These are phyloP conservation scores for Ypsolopha scabrella DNA, from an alignment of 2,888 invertebrate genomes.

Conservation along the genomic window DNA sequence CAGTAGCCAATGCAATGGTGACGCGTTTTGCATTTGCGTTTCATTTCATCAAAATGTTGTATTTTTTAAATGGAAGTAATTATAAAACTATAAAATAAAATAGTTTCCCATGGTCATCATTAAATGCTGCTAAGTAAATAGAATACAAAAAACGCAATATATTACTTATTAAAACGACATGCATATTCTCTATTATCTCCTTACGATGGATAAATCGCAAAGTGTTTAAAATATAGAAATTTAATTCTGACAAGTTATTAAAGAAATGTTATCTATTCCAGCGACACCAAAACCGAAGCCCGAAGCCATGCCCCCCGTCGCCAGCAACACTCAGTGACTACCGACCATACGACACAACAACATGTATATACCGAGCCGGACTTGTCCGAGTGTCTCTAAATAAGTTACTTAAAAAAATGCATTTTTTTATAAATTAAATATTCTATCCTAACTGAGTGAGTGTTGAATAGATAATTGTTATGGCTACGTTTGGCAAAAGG, in stretches of 20 bases:
- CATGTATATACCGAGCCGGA: conserved; percentile 6
- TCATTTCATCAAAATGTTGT: too few species aligned
- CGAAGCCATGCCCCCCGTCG: conserved; percentile 22
- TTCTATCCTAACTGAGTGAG: not conserved
- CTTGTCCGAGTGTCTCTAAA: conserved; percentile 6
- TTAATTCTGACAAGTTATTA: not conserved
- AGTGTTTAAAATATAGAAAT: too few species aligned
- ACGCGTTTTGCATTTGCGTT: too few species aligned
- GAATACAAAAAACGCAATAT: too few species aligned
- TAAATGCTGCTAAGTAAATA: too few species aligned
- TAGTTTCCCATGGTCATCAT: too few species aligned
- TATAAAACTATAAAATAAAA: too few species aligned
- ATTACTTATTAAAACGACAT: too few species aligned
- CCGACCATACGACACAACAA: not conserved
- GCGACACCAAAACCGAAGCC: conserved; percentile 45
- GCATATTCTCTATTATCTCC: too few species aligned
- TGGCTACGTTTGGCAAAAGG: not conserved
- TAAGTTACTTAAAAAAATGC: not conserved
- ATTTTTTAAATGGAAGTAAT: too few species aligned
- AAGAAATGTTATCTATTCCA: conserved; percentile 16
- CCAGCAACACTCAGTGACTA: conserved; percentile 39
- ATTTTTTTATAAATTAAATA: conserved; percentile 1
- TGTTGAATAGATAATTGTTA: not conserved
- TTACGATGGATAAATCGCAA: too few species aligned
- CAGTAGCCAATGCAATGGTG: too few species aligned